Evolutionary conservation across 2,888 invertebrate species (phyloP).

Genomic region (Gerris lacustris): DNA sequence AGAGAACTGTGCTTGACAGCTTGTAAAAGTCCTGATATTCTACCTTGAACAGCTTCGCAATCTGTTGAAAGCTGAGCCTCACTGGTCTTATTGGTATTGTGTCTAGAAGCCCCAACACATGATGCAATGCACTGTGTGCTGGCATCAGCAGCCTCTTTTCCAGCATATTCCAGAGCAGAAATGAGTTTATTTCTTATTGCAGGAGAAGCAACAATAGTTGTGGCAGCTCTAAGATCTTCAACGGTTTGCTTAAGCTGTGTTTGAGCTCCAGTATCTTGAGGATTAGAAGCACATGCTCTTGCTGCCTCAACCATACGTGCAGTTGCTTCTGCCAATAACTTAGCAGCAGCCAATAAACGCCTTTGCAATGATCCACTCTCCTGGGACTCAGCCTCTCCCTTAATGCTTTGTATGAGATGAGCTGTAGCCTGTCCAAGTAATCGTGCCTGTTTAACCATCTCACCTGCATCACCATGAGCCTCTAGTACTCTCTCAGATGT

Average conservation of each 20-base stretch:
- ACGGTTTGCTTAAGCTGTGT: conserved; percentile 76
- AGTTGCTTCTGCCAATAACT: conserved; percentile 88
- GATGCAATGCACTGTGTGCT: conserved; percentile 86
- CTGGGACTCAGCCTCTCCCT: conserved; percentile 81
- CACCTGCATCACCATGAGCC: conserved; percentile 72
- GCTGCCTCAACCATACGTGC: conserved; percentile 95
- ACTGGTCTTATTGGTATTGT: conserved; percentile 56
- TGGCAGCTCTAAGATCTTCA: conserved; percentile 82
- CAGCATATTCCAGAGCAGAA: conserved; percentile 48
- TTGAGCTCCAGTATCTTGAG: conserved; percentile 71
- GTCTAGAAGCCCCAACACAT: conserved; percentile 64
- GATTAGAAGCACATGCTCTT: conserved; percentile 75
- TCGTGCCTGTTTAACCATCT: conserved; percentile 88
- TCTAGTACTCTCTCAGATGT: conserved; percentile 80
- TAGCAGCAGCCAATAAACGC: conserved; percentile 84
- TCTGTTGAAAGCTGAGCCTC: conserved; percentile 64
- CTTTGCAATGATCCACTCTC: conserved; percentile 80
- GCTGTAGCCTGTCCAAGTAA: conserved; percentile 88
- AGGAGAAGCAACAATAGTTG: conserved; percentile 72
- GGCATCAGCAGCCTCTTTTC: conserved; percentile 72
- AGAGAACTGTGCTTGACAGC: conserved; percentile 58
- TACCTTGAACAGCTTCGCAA: conserved; percentile 60
- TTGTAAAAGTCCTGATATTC: conserved; percentile 67
- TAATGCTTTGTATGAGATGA: conserved; percentile 84
- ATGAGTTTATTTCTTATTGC: conserved; percentile 62